Evolutionary conservation across 2,797 vertebrate species (phyloP).

Genomic region (Gouania willdenowi): DNA sequence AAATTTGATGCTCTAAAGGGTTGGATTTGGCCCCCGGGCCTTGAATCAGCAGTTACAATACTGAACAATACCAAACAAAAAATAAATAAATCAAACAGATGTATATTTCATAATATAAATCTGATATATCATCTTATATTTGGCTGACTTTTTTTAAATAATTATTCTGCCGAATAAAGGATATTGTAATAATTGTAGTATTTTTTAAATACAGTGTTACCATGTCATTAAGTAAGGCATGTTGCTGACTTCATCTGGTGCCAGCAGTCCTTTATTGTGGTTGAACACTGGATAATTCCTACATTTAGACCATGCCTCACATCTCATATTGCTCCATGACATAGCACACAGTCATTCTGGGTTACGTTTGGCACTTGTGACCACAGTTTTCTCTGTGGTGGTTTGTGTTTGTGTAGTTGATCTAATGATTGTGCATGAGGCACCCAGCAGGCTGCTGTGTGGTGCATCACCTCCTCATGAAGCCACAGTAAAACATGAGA

Average conservation of each 20-base stretch:
- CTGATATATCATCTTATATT: too few species aligned
- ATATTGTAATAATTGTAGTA: too few species aligned
- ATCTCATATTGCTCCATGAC: constrained; percentile 42
- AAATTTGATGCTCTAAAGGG: too few species aligned
- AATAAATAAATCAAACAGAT: too few species aligned
- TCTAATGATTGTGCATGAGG: constrained; percentile 50
- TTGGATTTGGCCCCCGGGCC: too few species aligned
- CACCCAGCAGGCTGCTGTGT: constrained; percentile 28
- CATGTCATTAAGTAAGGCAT: not conserved
- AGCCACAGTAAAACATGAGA: constrained; percentile 51
- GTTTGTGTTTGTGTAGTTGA: constrained; percentile 57
- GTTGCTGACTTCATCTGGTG: constrained; percentile 12
- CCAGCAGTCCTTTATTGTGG: constrained; percentile 30
- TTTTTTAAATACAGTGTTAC: too few species aligned
- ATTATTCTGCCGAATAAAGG: too few species aligned
- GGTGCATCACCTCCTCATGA: constrained; percentile 40
- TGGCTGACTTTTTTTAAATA: too few species aligned
- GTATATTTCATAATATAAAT: too few species aligned
- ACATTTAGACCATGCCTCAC: constrained; percentile 27
- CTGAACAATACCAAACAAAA: too few species aligned
- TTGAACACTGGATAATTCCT: constrained; percentile 24
- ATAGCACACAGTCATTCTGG: constrained; percentile 6
- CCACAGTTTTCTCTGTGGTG: constrained; percentile 34
- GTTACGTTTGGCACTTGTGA: constrained; percentile 12
- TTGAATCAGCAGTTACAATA: too few species aligned